Evolutionary conservation across 2,888 invertebrate species (phyloP), one percentile per base, ranked within the genome.

Genomic region (Xestia c-nigrum): DNA sequence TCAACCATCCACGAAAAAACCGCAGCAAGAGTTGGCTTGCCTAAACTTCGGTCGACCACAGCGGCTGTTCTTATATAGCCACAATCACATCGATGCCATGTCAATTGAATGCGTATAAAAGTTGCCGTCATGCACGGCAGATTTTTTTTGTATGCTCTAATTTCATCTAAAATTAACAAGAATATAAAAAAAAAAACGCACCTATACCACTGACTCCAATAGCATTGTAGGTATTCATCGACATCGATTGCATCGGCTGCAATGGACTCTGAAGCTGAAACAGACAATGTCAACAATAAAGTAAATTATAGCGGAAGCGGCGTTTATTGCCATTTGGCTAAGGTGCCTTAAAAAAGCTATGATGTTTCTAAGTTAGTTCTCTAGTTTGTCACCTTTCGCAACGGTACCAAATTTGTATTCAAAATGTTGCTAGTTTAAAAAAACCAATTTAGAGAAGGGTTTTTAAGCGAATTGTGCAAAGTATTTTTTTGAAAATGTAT

Each of bases 241-340:
- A 89, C 93, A 96, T 95, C 2, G 95, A 91, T 89, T 95, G 96
- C 94, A 96, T 96, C 5, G 96, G 94, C 85, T 96, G 96, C 81
- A 96, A 79, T 0, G 94, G 88, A 78, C 91, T 94, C 85, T 96
- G 96, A 12, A 96, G 91, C 95, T 96, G 93, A 86, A 94, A 94
- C 24, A 65, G 19, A 80, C 9, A 59, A 76, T 14, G 16, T 59
- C 12, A 75, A 46, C 46, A 57, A 9, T 21, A 16, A n/a, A 55
- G 40, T 70, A 43, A 21, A 70, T 31, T 31, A 31, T 31, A 31
- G 31, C 31, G 31, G 31, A 31, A n/a, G n/a, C n/a, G n/a, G n/a
- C 31, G 31, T 31, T 31, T 31, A 2, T 31, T 31, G 31, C 31
- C 31, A 31, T 31, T 31, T 31, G 31, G 31, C 31, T 31, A 31